Conservation (phyloP, 2,797 vertebrate genomes). For the Poecilia picta region DNA sequence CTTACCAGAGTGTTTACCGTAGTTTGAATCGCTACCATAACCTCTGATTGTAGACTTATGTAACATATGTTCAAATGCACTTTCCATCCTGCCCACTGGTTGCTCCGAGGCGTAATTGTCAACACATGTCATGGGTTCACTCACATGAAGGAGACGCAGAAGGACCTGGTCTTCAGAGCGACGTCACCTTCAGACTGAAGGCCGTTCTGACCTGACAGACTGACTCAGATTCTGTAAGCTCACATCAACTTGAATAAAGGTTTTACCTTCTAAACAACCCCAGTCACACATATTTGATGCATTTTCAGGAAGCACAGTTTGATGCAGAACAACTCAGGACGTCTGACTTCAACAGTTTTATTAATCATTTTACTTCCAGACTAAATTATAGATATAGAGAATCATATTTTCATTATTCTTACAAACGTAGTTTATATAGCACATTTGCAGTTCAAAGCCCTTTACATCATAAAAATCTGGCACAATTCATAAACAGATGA, state of each 20-base stretch:
- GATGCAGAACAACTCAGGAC: conserved; percentile 17
- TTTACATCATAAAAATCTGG: neutral
- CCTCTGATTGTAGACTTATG: conserved; percentile 70
- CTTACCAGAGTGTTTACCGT: conserved; percentile 69
- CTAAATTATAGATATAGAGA: neutral
- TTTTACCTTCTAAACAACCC: conserved; percentile 11
- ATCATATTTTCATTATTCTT: conserved; percentile 65
- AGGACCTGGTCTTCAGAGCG: conserved; percentile 52
- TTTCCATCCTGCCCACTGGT: conserved; percentile 58
- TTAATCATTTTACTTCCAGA: neutral
- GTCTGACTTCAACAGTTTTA: neutral
- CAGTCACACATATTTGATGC: conserved; percentile 20
- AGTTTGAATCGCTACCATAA: conserved; percentile 71
- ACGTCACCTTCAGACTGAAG: conserved; percentile 61
- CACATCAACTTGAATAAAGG: conserved; percentile 38
- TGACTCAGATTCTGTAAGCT: too few species aligned
- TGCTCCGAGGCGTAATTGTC: conserved; percentile 61
- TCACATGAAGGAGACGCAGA: conserved; percentile 33
- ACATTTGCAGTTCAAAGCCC: neutral
- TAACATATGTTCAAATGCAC: conserved; percentile 64
- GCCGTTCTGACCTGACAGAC: conserved; percentile 41
- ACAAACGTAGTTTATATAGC: conserved; percentile 17
- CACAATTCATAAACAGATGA: neutral
- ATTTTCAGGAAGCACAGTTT: conserved; percentile 25
- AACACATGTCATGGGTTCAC: conserved; percentile 61